phyloP scores from a whole-genome alignment of 2,797 vertebrate genomes.

The Iguana delicatissima region DNA sequence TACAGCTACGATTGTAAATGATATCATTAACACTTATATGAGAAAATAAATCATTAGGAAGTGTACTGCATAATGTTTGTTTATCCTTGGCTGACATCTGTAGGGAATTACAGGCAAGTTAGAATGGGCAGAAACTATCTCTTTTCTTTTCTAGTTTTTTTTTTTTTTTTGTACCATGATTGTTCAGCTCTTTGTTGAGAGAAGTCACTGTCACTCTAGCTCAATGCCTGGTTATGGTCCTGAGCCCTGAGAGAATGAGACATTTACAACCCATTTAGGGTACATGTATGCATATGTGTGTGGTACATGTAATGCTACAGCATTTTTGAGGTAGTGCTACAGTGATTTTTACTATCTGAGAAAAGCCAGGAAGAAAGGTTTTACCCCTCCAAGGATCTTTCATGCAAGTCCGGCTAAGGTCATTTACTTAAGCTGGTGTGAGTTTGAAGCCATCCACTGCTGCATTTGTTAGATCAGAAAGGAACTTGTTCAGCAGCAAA shows the following conservation, averaged over 20 bases:
- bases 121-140: background rate
- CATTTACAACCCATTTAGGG: background rate
- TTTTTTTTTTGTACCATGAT: background rate
- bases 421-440: constrained; percentile 17
- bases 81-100: constrained; percentile 7
- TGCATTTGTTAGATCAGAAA: constrained; percentile 21
- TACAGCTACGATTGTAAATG: constrained; percentile 28
- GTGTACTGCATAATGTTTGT: background rate
- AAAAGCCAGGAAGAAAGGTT: constrained; percentile 17
- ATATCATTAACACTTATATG: background rate
- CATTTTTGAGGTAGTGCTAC: background rate
- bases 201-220: too few species aligned
- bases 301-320: background rate
- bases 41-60: constrained; percentile 7
- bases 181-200: background rate
- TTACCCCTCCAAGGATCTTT: constrained; percentile 23
- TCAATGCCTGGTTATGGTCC: background rate
- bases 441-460: constrained; percentile 37
- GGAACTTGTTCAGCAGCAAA: constrained; percentile 35
- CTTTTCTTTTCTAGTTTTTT: too few species aligned
- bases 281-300: background rate
- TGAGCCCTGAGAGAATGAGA: background rate
- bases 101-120: constrained; percentile 6
- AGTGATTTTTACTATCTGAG: background rate
- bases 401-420: background rate